Base-by-base conservation (phyloP, 2,888 invertebrate species). In the Tanytarsus gracilentus region DNA sequence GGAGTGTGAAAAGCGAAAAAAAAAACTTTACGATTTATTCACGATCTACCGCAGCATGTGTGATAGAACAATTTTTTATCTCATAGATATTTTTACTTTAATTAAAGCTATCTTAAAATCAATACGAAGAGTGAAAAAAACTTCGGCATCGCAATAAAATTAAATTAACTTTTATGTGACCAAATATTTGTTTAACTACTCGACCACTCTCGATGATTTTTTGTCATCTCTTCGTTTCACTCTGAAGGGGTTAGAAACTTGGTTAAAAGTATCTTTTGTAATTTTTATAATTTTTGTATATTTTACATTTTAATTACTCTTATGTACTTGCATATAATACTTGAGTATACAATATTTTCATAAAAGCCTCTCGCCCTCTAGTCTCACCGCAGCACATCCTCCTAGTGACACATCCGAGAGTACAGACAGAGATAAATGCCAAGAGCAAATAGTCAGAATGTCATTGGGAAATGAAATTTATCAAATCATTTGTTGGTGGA, bases 151-250 rank as follows among this genome's bases (percentile, higher is more conserved):
- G 18, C 14, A 40, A 40, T 18, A 44, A 56, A 29, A 58, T 58
- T 58, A 58, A 58, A 58, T 58, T 58, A 58, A 58, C 44, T 58
- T 40, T 48, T 58, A 48, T 30, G 23, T 58, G 48, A 26, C 21
- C 58, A 48, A 58, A 58, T 48, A 44, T 56, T 56, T 56, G 18
- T 56, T 56, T 56, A 58, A 39, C 48, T 29, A 48, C 48, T 58
- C 29, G 27, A n/a, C n/a, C 16, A 18, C 9, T 44, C 44, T n/a
- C n/a, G n/a, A n/a, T n/a, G n/a, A n/a, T n/a, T n/a, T n/a, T n/a
- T n/a, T n/a, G n/a, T n/a, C n/a, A n/a, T n/a, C n/a, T n/a, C n/a
- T n/a, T n/a, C n/a, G n/a, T n/a, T n/a, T n/a, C n/a, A n/a, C n/a
- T n/a, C n/a, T n/a, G n/a, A n/a, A n/a, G n/a, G n/a, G n/a, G n/a